A percentile compares a stretch with the other conserved stretches of the same genome.
Evolutionary conservation across 2,113 vertebrate genomes (phyloP).

Genomic region (Bolborhynchus lineola): DNA sequence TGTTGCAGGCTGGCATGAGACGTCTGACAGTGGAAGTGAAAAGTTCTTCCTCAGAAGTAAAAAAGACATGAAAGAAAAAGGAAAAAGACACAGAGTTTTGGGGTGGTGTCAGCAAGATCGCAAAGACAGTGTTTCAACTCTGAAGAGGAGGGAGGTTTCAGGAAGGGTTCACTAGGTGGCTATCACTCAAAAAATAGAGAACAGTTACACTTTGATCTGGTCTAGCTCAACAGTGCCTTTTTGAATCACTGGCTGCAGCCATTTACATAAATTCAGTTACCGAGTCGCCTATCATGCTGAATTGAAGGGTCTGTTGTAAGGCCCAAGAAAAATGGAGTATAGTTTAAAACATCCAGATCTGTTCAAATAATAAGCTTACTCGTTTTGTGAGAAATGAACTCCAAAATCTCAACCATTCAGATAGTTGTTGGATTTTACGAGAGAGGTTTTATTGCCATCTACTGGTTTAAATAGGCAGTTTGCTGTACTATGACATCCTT

Average conservation of each 20-base stretch:
- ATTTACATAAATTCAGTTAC: not conserved
- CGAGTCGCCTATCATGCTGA: not conserved
- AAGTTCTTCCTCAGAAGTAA: not conserved
- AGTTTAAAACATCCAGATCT: not conserved
- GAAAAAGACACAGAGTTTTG: not conserved
- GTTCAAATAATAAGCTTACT: not conserved
- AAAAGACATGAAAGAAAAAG: not conserved
- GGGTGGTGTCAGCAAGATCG: not conserved
- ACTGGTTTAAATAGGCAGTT: conserved; percentile 9
- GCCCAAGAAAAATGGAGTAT: not conserved
- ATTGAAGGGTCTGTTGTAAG: not conserved
- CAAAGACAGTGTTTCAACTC: not conserved
- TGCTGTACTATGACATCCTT: not conserved
- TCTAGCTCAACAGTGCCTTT: not conserved
- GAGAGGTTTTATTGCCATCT: conserved; percentile 61
- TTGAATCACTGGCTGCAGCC: not conserved
- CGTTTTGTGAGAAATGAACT: not conserved
- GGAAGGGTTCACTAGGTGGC: not conserved
- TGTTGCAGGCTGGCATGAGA: not conserved
- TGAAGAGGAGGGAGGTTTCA: not conserved
- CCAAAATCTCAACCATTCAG: not conserved
- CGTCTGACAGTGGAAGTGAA: not conserved
- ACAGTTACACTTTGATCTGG: not conserved
- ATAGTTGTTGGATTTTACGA: not conserved
- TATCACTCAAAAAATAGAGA: not conserved